A percentile compares a stretch with the other conserved stretches of the same genome.
These are phyloP conservation scores for Chloromyia formosa DNA, from an alignment of 2,888 invertebrate species.

Conservation along the genomic window DNA sequence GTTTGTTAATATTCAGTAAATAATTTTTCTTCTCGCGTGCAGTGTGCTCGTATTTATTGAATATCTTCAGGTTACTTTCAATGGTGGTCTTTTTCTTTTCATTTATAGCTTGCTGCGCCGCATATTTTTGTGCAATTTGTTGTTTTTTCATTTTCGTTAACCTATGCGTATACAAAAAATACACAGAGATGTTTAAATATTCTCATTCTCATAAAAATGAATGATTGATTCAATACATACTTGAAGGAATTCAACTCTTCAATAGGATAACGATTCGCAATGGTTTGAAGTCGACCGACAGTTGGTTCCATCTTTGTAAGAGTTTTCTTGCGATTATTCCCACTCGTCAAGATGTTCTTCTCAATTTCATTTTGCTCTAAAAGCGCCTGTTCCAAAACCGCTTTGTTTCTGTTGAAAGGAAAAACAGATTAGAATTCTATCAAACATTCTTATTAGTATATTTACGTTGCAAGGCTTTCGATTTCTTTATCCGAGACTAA, in stretches of 20 bases:
- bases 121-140: slow-evolving; percentile 21
- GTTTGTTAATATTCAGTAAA: neutral
- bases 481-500: slow-evolving; percentile 44
- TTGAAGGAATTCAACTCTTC: slow-evolving; percentile 31
- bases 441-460: neutral
- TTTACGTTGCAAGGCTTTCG: slow-evolving; percentile 35
- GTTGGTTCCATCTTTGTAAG: slow-evolving; percentile 36
- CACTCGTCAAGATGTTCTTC: slow-evolving; percentile 21
- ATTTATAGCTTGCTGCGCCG: slow-evolving; percentile 12
- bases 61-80: slow-evolving; percentile 29
- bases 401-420: slow-evolving; percentile 32
- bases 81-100: slow-evolving; percentile 34
- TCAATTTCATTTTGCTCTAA: slow-evolving; percentile 44
- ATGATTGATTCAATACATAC: no score
- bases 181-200: no score
- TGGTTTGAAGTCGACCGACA: slow-evolving; percentile 36
- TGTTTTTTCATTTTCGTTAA: slow-evolving; percentile 28
- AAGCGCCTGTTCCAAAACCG: slow-evolving; percentile 35
- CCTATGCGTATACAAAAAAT: no score
- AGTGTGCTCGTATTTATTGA: slow-evolving; percentile 11
- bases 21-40: neutral
- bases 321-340: slow-evolving; percentile 16
- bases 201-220: no score
- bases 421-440: neutral
- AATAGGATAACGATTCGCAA: slow-evolving; percentile 25